Percentiles rank a stretch among this genome's conserved stretches.
phyloP scores from a whole-genome alignment of 2,888 invertebrate species.

The Cerastis leucographa region DNA sequence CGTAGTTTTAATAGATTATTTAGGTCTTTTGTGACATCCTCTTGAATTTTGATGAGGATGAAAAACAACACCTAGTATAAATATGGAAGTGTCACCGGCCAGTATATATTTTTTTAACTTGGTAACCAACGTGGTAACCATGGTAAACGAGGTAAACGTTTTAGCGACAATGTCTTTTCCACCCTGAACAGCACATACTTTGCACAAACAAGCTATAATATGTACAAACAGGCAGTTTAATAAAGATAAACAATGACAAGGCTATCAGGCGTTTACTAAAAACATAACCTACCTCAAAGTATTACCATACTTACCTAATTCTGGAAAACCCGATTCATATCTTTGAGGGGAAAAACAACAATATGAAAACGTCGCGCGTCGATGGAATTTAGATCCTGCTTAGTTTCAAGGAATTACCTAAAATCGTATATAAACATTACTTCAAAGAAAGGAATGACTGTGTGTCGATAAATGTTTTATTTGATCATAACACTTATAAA shows the following conservation, averaged over 20 bases:
- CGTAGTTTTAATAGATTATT: too few relatives aligned
- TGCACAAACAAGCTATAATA: background rate
- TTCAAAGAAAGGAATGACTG: slow-evolving; percentile 38
- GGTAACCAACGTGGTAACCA: too few relatives aligned
- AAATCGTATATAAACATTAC: background rate
- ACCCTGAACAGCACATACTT: too few relatives aligned
- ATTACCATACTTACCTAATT: slow-evolving; percentile 8
- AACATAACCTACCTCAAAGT: background rate
- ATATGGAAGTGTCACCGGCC: too few relatives aligned
- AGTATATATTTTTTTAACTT: too few relatives aligned
- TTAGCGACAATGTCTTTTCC: too few relatives aligned
- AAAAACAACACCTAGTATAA: too few relatives aligned
- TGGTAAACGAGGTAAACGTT: too few relatives aligned
- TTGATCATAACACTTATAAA: slow-evolving; percentile 26
- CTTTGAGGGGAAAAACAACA: slow-evolving; percentile 18
- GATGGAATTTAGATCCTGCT: slow-evolving; percentile 26
- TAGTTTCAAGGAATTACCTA: slow-evolving; percentile 19
- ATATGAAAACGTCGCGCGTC: background rate
- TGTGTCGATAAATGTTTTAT: slow-evolving; percentile 17
- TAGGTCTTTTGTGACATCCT: too few relatives aligned
- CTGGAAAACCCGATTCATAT: slow-evolving; percentile 34
- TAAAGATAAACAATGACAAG: background rate
- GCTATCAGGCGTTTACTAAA: background rate
- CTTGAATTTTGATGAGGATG: too few relatives aligned
- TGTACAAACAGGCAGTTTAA: background rate